Conservation (phyloP, 2,113 vertebrate genomes). For the Scomber colias region DNA sequence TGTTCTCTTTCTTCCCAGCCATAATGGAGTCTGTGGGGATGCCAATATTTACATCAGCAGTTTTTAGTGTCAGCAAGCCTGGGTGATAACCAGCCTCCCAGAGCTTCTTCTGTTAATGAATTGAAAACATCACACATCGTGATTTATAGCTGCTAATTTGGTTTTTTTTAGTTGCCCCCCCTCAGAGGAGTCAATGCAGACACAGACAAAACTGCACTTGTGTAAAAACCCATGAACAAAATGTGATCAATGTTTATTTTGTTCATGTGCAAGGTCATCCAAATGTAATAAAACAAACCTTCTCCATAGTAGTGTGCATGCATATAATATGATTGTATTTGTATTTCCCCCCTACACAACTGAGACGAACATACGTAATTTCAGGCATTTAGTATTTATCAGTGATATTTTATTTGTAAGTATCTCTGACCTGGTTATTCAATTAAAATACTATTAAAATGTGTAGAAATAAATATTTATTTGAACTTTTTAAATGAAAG, state of each 20-base stretch:
- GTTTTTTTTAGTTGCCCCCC: slow-evolving; percentile 8
- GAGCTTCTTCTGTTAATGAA: slow-evolving; percentile 31
- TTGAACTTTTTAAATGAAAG: no score
- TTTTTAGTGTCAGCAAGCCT: slow-evolving; percentile 3
- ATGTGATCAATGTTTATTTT: slow-evolving; percentile 15
- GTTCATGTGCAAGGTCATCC: not conserved
- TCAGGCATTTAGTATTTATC: no score
- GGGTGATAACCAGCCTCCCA: slow-evolving; percentile 2
- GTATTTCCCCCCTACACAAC: no score
- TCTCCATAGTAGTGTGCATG: no score
- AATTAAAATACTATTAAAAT: no score
- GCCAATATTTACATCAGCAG: slow-evolving; percentile 12
- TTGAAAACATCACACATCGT: slow-evolving; percentile 10
- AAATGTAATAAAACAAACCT: not conserved
- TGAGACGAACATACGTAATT: no score
- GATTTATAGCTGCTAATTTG: slow-evolving; percentile 43
- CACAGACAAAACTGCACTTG: not conserved
- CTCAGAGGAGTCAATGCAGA: not conserved
- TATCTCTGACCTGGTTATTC: no score
- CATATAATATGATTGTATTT: not conserved
- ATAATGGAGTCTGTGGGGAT: not conserved
- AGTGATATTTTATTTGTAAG: no score
- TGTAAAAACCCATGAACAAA: not conserved
- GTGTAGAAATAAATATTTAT: no score
- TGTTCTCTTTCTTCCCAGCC: not conserved